Percentiles rank a stretch among this genome's conserved stretches.
Conservation (phyloP, 2,113 vertebrate genomes). For the Ctenodactylus gundi region DNA sequence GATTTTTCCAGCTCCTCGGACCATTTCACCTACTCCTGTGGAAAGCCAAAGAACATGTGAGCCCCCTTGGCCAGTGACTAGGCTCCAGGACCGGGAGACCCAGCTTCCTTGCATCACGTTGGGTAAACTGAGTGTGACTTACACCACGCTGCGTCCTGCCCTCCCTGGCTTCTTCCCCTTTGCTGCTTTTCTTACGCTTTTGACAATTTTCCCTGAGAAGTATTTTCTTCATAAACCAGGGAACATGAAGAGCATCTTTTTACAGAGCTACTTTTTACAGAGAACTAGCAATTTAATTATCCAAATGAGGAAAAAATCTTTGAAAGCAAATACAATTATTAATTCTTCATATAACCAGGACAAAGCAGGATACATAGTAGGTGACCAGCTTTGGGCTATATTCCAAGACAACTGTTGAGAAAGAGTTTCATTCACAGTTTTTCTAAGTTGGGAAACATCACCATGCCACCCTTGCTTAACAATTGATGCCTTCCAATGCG, state of each 20-base stretch:
- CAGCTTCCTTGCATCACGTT: background rate
- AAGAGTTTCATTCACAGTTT: background rate
- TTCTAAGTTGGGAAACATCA: background rate
- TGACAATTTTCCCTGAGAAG: background rate
- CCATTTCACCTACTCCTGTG: background rate
- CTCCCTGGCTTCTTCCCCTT: background rate
- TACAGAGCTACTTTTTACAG: background rate
- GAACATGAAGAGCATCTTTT: background rate
- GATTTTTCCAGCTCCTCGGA: background rate
- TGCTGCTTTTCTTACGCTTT: background rate
- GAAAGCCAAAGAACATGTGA: background rate
- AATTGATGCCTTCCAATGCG: background rate
- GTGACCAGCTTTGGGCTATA: background rate
- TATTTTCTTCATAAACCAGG: background rate
- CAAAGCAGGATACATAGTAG: background rate
- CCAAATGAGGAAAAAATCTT: background rate
- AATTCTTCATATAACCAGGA: too few species aligned
- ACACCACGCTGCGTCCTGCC: background rate
- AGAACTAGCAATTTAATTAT: background rate
- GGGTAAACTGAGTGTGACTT: background rate
- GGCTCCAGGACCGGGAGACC: background rate
- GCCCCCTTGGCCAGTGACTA: background rate
- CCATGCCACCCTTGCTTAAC: background rate
- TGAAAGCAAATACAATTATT: background rate
- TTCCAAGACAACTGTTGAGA: background rate